Percentiles rank a stretch among this genome's conserved stretches.
phyloP scores from a whole-genome alignment of 2,888 invertebrate genomes.

The Rhopalosiphum nymphaeae region DNA sequence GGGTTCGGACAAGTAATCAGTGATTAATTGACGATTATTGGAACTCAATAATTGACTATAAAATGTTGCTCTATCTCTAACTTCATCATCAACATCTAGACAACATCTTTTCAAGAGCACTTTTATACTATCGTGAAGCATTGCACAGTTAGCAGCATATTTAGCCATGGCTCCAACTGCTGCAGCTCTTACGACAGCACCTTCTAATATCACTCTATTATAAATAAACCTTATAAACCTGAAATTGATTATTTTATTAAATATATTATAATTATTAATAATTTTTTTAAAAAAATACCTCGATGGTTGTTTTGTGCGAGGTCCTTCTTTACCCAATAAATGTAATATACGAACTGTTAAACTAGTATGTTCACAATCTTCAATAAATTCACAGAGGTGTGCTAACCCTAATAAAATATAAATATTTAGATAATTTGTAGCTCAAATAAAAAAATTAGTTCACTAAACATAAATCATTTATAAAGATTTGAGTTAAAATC shows the following conservation, averaged over 20 bases:
- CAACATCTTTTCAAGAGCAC: constrained; percentile 88
- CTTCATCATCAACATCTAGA: constrained; percentile 98
- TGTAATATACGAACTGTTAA: constrained; percentile 96
- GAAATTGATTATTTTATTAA: constrained; percentile 65
- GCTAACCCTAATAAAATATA: constrained; percentile 76
- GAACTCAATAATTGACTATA: constrained; percentile 88
- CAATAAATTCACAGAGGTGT: constrained; percentile 99
- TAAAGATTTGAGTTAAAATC: neutral
- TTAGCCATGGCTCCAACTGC: constrained; percentile 98
- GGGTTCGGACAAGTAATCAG: constrained; percentile 83
- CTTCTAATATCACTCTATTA: constrained; percentile 94
- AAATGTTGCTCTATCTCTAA: constrained; percentile 96
- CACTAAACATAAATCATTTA: neutral
- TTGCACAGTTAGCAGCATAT: constrained; percentile 96
- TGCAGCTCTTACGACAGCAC: constrained; percentile 94
- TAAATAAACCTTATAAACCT: constrained; percentile 87
- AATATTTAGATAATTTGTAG: neutral
- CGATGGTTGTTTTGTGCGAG: constrained; percentile 93
- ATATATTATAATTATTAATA: neutral
- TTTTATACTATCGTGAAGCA: constrained; percentile 85
- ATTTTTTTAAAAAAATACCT: constrained; percentile 70
- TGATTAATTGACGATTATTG: constrained; percentile 79
- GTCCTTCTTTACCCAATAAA: constrained; percentile 96
- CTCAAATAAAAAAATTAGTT: neutral
- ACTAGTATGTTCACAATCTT: constrained; percentile 98